Conservation (phyloP, 2,888 invertebrate genomes). For the Habroteleia sp. region DNA sequence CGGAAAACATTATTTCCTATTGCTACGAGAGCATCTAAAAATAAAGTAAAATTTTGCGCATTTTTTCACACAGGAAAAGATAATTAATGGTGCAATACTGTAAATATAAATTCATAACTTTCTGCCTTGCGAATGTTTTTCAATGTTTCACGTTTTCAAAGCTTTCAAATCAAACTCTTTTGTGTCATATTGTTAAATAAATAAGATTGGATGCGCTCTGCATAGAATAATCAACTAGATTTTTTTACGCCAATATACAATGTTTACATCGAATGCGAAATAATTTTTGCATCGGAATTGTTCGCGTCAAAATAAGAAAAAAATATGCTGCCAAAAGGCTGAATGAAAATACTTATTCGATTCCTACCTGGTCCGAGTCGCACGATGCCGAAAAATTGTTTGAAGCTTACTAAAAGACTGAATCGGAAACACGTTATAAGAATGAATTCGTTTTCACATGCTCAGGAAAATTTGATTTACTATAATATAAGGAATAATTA, state of each 20-base stretch:
- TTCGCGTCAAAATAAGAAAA: slow-evolving; percentile 19
- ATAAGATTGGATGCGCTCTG: slow-evolving; percentile 19
- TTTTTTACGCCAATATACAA: slow-evolving; percentile 34
- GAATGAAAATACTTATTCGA: slow-evolving; percentile 26
- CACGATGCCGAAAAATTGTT: slow-evolving; percentile 44
- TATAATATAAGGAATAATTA: too few species aligned
- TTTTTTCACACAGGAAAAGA: too few species aligned
- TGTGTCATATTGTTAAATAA: slow-evolving; percentile 29
- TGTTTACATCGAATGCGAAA: slow-evolving; percentile 31
- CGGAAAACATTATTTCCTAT: not conserved
- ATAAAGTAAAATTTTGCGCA: too few species aligned
- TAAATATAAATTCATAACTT: slow-evolving; percentile 33
- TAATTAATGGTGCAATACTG: slow-evolving; percentile 31
- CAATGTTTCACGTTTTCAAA: slow-evolving; percentile 36
- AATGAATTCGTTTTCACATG: slow-evolving; percentile 19
- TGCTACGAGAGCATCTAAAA: slow-evolving; percentile 23
- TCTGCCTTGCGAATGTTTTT: slow-evolving; percentile 43
- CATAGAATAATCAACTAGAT: slow-evolving; percentile 27
- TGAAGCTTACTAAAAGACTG: slow-evolving; percentile 38
- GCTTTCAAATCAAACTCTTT: slow-evolving; percentile 49
- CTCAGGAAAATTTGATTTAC: too few species aligned
- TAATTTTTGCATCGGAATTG: slow-evolving; percentile 37
- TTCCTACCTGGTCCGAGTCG: slow-evolving; percentile 45
- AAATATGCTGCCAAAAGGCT: slow-evolving; percentile 27
- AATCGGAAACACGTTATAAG: slow-evolving; percentile 27